Evolutionary conservation across 2,113 vertebrate species (phyloP).

Genomic region (Elaphurus davidianus): DNA sequence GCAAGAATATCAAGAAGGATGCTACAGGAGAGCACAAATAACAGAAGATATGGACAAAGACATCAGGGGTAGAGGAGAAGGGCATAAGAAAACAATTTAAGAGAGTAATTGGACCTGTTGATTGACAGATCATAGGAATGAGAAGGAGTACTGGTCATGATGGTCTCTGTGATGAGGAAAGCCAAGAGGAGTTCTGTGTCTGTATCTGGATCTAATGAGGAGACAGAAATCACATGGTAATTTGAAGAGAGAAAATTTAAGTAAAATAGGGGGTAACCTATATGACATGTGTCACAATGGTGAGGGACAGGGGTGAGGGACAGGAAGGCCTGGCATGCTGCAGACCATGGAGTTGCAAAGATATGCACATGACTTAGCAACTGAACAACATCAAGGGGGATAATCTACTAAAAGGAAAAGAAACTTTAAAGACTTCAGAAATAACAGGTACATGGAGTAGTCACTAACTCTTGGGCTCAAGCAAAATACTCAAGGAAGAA

Average conservation of each 20-base stretch:
- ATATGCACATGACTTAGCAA: neutral
- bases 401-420: neutral
- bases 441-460: neutral
- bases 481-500: neutral
- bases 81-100: neutral
- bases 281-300: neutral
- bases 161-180: neutral
- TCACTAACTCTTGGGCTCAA: neutral
- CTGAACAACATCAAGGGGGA: neutral
- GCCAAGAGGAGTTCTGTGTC: neutral
- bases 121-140: neutral
- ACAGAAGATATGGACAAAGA: neutral
- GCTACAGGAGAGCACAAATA: neutral
- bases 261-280: neutral
- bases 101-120: neutral
- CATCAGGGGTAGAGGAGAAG: neutral
- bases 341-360: neutral
- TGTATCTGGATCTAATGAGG: neutral
- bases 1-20: neutral
- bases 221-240: neutral
- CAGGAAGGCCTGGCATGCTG: neutral
- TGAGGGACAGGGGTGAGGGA: neutral
- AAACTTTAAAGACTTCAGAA: neutral
- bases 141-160: neutral
- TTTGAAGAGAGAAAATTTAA: neutral